These are phyloP conservation scores for Cremastinae sp. DNA, from an alignment of 2,888 invertebrate genomes.

Conservation along the genomic window DNA sequence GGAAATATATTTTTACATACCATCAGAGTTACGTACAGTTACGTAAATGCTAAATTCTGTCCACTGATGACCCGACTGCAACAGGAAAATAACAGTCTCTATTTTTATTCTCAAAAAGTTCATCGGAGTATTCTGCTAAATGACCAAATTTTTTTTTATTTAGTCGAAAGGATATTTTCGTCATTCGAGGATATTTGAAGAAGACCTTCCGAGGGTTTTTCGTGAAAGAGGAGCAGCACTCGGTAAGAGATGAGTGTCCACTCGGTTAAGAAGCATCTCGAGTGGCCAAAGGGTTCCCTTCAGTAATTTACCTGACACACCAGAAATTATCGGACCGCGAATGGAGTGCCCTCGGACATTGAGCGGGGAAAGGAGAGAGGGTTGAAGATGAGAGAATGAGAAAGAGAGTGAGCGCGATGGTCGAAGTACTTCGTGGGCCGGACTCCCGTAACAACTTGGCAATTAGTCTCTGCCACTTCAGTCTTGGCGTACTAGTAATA, in stretches of 20 bases:
- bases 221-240: constrained; percentile 7
- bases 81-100: too few relatives aligned
- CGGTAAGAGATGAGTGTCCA: constrained; percentile 16
- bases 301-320: constrained; percentile 49
- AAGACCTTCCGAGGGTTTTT: not conserved
- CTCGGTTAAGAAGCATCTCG: constrained; percentile 39
- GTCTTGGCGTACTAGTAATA: constrained; percentile 19
- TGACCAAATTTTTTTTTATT: too few relatives aligned
- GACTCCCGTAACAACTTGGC: constrained; percentile 52
- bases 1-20: too few relatives aligned
- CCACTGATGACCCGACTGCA: too few relatives aligned
- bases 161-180: not conserved
- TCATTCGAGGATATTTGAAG: not conserved
- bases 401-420: constrained; percentile 13
- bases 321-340: constrained; percentile 49
- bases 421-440: constrained; percentile 29
- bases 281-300: constrained; percentile 31
- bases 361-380: constrained; percentile 7
- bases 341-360: constrained; percentile 30
- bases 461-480: constrained; percentile 50
- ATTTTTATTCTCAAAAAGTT: too few relatives aligned
- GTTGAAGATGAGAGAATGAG: not conserved
- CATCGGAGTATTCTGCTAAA: too few relatives aligned
- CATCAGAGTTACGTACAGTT: too few relatives aligned
- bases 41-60: too few relatives aligned